Evolutionary conservation across 2,888 invertebrate genomes (phyloP).

Genomic region (Andrena minutula): DNA sequence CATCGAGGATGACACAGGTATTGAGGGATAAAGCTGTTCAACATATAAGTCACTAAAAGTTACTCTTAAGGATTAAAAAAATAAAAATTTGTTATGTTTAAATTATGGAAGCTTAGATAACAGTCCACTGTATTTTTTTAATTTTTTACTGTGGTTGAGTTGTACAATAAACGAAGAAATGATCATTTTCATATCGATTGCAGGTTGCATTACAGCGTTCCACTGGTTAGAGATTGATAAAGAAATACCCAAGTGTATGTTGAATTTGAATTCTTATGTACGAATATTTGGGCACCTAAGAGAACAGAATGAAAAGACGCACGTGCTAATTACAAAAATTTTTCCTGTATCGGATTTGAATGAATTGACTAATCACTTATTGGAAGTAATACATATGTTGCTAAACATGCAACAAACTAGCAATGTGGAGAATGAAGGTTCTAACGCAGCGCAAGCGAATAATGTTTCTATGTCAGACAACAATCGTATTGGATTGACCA

Average conservation of each 20-base stretch:
- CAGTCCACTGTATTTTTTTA: neutral
- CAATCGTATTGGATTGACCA: conserved; percentile 71
- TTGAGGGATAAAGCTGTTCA: conserved; percentile 27
- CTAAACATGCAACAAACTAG: conserved; percentile 85
- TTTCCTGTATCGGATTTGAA: conserved; percentile 88
- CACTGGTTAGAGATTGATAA: conserved; percentile 83
- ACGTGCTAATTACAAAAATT: conserved; percentile 89
- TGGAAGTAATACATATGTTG: conserved; percentile 88
- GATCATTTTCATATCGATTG: neutral
- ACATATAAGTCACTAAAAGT: too few relatives aligned
- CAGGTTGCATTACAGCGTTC: conserved; percentile 74
- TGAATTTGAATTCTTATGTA: conserved; percentile 85
- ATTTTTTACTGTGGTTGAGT: neutral
- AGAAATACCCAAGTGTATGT: conserved; percentile 78
- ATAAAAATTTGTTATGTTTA: neutral
- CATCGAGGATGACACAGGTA: conserved; percentile 88
- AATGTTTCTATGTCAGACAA: neutral
- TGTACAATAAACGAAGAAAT: neutral
- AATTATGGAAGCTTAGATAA: too few relatives aligned
- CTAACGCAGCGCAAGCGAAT: too few relatives aligned
- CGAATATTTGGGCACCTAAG: conserved; percentile 88
- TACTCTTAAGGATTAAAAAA: too few relatives aligned
- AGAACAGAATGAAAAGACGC: conserved; percentile 87
- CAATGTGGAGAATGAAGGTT: conserved; percentile 50
- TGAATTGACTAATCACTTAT: conserved; percentile 89